A percentile compares a stretch with the other conserved stretches of the same genome.
Conservation (phyloP, 2,113 vertebrate genomes). For the Hydropotes inermis region DNA sequence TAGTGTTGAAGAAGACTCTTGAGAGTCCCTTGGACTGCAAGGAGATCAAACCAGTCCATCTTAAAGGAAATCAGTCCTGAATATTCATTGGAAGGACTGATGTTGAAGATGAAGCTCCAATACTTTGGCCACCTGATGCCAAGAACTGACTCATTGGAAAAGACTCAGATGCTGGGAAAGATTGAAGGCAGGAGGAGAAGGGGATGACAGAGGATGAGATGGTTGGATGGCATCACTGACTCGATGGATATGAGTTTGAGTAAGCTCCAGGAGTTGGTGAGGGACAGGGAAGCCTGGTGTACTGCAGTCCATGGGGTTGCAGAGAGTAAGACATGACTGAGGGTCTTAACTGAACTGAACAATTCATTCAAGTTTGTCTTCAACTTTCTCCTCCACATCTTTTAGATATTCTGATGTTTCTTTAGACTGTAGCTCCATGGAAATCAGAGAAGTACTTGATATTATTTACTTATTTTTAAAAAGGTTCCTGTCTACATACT, state of each 20-base stretch:
- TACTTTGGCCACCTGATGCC: neutral
- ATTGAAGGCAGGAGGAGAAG: neutral
- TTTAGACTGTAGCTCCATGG: neutral
- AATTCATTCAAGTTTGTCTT: neutral
- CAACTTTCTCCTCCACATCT: neutral
- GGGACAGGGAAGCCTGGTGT: neutral
- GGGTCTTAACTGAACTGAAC: neutral
- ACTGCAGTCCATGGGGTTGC: neutral
- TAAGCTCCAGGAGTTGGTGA: neutral
- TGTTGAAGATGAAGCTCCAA: neutral
- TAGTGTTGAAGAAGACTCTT: neutral
- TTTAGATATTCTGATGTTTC: neutral
- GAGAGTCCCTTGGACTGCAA: neutral
- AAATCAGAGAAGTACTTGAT: neutral
- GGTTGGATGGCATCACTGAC: neutral
- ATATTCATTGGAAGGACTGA: neutral
- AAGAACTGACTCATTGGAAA: neutral
- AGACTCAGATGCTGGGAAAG: neutral
- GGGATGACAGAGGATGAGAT: neutral
- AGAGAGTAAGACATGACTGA: fast-evolving
- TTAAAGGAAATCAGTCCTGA: neutral
- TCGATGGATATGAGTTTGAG: neutral
- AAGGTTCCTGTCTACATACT: neutral
- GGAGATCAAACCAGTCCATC: neutral
- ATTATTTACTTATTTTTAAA: neutral